A percentile compares a stretch with the other conserved stretches of the same genome.
Evolutionary conservation across 2,888 invertebrate genomes (phyloP).

Genomic region (Tineola bisselliella): DNA sequence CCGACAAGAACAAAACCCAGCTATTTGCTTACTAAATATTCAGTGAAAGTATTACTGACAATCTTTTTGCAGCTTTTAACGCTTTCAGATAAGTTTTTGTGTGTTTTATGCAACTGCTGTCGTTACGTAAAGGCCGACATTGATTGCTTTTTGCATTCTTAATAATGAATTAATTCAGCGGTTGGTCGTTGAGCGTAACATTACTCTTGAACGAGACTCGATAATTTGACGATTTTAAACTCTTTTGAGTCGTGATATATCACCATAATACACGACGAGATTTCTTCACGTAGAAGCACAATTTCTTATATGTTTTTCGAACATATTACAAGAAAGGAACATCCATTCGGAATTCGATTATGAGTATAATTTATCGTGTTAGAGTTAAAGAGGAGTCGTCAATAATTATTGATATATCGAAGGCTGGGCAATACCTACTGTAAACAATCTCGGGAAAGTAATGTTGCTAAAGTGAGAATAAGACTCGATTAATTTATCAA

Average conservation of each 20-base stretch:
- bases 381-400: neutral
- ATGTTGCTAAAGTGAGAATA: slow-evolving; percentile 2
- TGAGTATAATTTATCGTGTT: neutral
- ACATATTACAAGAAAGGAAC: neutral
- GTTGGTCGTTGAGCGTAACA: neutral
- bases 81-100: slow-evolving; percentile 16
- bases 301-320: neutral
- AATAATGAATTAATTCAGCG: neutral
- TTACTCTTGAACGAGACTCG: neutral
- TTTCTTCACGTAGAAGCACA: neutral
- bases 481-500: slow-evolving; percentile 11
- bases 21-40: slow-evolving; percentile 14
- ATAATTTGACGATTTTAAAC: neutral
- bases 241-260: neutral
- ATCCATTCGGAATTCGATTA: slow-evolving; percentile 7
- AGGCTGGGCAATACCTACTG: slow-evolving; percentile 5
- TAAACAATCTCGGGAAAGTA: slow-evolving; percentile 10
- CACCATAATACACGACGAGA: neutral
- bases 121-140: slow-evolving; percentile 1
- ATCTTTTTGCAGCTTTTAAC: slow-evolving; percentile 21
- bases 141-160: slow-evolving; percentile 12
- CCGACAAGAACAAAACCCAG: neutral
- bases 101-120: slow-evolving; percentile 1
- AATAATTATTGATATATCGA: slow-evolving; percentile 8
- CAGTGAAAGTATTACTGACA: slow-evolving; percentile 29